phyloP scores from a whole-genome alignment of 2,888 invertebrate genomes.

The Lasioglossum vierecki region DNA sequence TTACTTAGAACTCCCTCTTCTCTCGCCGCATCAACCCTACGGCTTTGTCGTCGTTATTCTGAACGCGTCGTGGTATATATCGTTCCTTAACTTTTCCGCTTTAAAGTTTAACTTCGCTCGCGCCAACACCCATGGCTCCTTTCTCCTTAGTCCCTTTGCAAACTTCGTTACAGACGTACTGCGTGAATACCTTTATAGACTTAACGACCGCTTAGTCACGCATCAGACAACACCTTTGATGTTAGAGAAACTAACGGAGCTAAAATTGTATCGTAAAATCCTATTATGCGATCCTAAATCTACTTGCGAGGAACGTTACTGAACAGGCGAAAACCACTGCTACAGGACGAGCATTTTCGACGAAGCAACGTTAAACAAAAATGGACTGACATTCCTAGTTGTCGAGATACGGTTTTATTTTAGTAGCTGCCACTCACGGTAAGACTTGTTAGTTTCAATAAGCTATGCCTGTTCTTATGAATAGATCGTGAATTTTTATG shows the following conservation, averaged over 20 bases:
- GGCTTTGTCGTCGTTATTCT: slow-evolving; percentile 49
- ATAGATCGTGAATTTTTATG: no score
- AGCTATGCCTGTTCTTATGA: no score
- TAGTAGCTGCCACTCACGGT: no score
- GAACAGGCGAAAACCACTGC: neutral
- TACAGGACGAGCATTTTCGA: neutral
- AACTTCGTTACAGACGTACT: slow-evolving; percentile 65
- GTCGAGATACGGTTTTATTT: neutral
- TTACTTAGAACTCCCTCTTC: slow-evolving; percentile 37
- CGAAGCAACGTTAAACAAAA: neutral
- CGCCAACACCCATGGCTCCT: slow-evolving; percentile 39
- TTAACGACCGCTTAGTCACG: slow-evolving; percentile 27
- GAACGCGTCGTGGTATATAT: slow-evolving; percentile 44
- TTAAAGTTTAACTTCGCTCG: slow-evolving; percentile 65
- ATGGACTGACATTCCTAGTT: neutral
- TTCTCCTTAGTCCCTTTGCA: slow-evolving; percentile 47
- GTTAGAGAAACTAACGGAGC: neutral
- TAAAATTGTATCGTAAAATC: neutral
- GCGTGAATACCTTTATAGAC: slow-evolving; percentile 42
- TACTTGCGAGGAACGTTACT: neutral
- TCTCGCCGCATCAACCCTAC: slow-evolving; percentile 29
- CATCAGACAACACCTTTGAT: slow-evolving; percentile 13
- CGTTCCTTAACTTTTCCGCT: slow-evolving; percentile 67
- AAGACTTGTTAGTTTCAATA: no score
- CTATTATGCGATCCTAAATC: neutral